Base-by-base conservation (phyloP, 2,113 vertebrate genomes). In the Amphilophus citrinellus region DNA sequence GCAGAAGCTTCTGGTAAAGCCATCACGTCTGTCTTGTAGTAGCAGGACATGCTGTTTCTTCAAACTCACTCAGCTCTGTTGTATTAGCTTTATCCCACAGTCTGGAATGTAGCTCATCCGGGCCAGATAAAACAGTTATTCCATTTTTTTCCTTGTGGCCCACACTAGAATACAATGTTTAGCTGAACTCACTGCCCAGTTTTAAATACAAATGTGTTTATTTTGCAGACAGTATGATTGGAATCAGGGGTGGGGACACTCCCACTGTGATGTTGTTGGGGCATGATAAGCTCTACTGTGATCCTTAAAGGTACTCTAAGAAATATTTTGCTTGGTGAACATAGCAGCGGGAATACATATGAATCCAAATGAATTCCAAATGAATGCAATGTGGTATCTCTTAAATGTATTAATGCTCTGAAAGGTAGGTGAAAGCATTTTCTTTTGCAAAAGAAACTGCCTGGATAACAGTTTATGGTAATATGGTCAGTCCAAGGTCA, bases 51-150 rank as follows among this genome's bases (percentile, higher is more conserved):
- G 83, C 37, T 53, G 80, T 76, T 90, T 71, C 73, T 79, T 60
- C 6, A 2, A 56, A 66, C 39, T 84, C 58, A 47, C 84, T 77
- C 61, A 13, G 57, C 79, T 81, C 60, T 75, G 80, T 44, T 61
- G 80, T 57, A 60, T 58, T 63, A 53, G 76, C 85, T 80, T 65
- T 58, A 65, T 63, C 53, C 44, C 61, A 4, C 59, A 8, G 79
- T 71, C 80, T 86, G 92, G 94, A 91, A 93, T 93, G 82, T 75
- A 47, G 7, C 80, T 63, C 18, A 18, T 3, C 35, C 0, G 24
- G 58, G 88, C 89, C 89, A 93, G 86, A 86, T 76, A 80, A 91
- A 92, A 93, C 84, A 91, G 59, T 87, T 71, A 79, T 22, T 61
- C 61, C 39, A 13, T 63, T 61, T 59, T 58, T 75, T 78, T 79